Conservation (phyloP, 2,888 invertebrate genomes). For the Synergus itoensis region DNA sequence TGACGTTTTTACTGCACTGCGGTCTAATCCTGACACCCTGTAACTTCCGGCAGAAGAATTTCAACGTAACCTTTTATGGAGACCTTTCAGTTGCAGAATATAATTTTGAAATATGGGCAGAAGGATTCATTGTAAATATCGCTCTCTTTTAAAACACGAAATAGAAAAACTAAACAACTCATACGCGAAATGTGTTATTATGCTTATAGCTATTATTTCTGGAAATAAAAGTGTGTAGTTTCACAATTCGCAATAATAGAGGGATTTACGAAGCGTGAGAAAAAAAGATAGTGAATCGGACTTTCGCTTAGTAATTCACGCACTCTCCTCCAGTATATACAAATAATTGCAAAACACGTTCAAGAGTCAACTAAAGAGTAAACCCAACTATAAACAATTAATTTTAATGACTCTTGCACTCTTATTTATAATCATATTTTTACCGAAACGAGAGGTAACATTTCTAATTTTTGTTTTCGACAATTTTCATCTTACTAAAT, state of each 20-base stretch:
- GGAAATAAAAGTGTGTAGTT: conserved; percentile 35
- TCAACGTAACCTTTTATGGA: conserved; percentile 6
- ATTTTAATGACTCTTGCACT: conserved; percentile 23
- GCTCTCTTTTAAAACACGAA: neutral
- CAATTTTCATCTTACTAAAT: neutral
- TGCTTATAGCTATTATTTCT: neutral
- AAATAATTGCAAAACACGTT: conserved; percentile 24
- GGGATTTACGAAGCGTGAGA: conserved; percentile 35
- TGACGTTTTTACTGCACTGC: conserved; percentile 35
- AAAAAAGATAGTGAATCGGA: conserved; percentile 33
- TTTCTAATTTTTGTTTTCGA: neutral
- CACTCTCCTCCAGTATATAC: conserved; percentile 17
- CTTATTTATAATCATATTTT: neutral
- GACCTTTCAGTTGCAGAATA: conserved; percentile 2
- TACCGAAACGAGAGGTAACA: neutral
- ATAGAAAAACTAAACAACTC: neutral
- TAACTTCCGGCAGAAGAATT: conserved; percentile 10
- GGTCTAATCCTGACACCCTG: conserved; percentile 17
- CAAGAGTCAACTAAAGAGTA: neutral
- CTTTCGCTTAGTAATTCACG: conserved; percentile 34
- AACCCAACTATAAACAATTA: conserved; percentile 16
- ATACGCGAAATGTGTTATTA: neutral
- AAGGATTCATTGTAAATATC: conserved; percentile 5
- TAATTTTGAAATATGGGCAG: neutral
- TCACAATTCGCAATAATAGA: conserved; percentile 37